Evolutionary conservation across 1,140 invertebrate genomes (phyloP).

Genomic region (Lepidurus couesii): DNA sequence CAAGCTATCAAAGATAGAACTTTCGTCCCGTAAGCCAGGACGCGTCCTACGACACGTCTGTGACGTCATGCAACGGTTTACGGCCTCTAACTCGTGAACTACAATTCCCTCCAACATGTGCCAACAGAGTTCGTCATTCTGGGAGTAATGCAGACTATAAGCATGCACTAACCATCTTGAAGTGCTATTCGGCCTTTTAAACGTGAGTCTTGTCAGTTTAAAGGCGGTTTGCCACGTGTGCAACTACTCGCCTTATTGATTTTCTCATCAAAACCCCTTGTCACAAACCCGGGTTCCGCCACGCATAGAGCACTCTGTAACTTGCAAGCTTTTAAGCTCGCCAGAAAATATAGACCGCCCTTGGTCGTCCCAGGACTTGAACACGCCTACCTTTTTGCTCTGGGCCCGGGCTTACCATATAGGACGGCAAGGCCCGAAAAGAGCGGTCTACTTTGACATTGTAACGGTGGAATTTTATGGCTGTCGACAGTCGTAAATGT

Average conservation of each 20-base stretch:
- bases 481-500: constrained; percentile 17
- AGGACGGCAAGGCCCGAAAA: not conserved
- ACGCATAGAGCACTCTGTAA: not conserved
- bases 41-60: too few species aligned
- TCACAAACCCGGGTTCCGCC: not conserved
- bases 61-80: too few species aligned
- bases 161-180: too few species aligned
- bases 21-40: too few species aligned
- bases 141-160: too few species aligned
- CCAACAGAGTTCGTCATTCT: too few species aligned
- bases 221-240: constrained; percentile 13
- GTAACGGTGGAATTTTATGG: constrained; percentile 5
- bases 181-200: not conserved
- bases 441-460: not conserved
- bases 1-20: too few species aligned
- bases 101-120: too few species aligned
- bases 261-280: constrained; percentile 19
- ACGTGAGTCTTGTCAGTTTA: not conserved
- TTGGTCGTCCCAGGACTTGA: not conserved
- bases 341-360: not conserved
- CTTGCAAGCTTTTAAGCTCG: not conserved
- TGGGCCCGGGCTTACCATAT: not conserved
- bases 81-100: too few species aligned
- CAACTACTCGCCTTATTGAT: not conserved
- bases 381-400: not conserved